Percentiles rank a stretch among this genome's conserved stretches.
Conservation (phyloP, 1,140 invertebrate species). For the Alviniconcha marisindica region DNA sequence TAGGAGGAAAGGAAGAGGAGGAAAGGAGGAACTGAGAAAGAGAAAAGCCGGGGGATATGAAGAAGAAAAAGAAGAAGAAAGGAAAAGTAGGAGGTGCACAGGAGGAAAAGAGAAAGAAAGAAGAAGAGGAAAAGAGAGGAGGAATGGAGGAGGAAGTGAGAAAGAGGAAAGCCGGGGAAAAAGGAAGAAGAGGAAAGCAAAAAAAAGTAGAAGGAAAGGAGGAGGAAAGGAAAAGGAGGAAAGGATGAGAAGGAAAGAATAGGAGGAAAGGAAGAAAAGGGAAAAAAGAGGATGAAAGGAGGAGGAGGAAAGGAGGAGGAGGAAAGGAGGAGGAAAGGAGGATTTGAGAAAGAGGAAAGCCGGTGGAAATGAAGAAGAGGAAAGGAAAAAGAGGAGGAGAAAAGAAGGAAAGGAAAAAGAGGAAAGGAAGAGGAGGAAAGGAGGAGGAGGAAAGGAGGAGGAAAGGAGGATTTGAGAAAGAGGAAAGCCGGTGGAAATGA, state of each 20-base stretch:
- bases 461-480: not conserved
- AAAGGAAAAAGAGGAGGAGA: no score
- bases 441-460: not conserved
- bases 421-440: not conserved
- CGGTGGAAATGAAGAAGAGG: not conserved
- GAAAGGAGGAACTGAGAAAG: no score
- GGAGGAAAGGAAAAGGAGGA: not conserved
- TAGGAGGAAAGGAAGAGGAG: no score
- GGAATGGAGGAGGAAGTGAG: not conserved
- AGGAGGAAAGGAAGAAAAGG: no score
- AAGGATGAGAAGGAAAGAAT: not conserved
- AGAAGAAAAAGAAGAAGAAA: no score
- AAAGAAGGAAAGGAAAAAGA: not conserved
- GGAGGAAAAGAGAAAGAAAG: not conserved
- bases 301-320: not conserved
- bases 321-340: not conserved
- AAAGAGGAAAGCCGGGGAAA: not conserved
- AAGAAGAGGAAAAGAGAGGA: conserved; percentile 2
- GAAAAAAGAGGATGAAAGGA: not conserved
- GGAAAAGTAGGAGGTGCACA: no score
- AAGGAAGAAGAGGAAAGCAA: not conserved
- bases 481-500: not conserved
- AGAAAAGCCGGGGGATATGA: no score
- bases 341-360: not conserved
- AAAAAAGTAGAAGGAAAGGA: not conserved